Conservation (phyloP, 2,888 invertebrate species). For the Nomada fabriciana region DNA sequence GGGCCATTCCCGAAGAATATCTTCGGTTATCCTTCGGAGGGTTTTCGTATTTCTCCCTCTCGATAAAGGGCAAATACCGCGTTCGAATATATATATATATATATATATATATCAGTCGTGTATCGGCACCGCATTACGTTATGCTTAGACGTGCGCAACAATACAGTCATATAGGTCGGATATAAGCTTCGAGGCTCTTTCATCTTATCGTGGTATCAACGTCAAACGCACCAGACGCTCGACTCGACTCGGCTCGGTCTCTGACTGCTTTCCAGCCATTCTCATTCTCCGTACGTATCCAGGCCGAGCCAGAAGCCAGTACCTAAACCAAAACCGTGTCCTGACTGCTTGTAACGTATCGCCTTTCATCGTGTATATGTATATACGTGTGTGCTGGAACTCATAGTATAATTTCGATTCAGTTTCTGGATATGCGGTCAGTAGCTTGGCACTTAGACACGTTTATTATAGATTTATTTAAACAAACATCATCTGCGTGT, state of each 20-base stretch:
- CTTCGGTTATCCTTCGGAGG: conserved; percentile 29
- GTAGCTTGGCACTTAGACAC: background rate
- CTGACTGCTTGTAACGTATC: conserved; percentile 75
- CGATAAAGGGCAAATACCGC: conserved; percentile 63
- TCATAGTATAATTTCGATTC: conserved; percentile 26
- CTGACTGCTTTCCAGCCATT: conserved; percentile 79
- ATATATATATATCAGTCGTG: conserved; percentile 65
- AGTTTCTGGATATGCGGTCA: background rate
- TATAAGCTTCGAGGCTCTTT: conserved; percentile 84
- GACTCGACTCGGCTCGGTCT: conserved; percentile 78
- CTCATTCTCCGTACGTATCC: conserved; percentile 77
- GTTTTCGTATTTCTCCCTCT: conserved; percentile 44
- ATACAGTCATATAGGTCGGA: conserved; percentile 81
- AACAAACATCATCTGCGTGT: too few species aligned
- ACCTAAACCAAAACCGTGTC: conserved; percentile 72
- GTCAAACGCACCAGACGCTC: conserved; percentile 83
- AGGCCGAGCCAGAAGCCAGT: conserved; percentile 73
- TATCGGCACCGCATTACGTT: conserved; percentile 79
- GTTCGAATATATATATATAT: conserved; percentile 56
- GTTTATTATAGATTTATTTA: conserved; percentile 1
- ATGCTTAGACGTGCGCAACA: conserved; percentile 83
- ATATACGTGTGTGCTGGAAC: conserved; percentile 27
- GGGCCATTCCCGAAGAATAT: conserved; percentile 31
- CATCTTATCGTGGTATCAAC: conserved; percentile 85
- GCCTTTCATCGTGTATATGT: conserved; percentile 57